phyloP scores from a whole-genome alignment of 23 tunicate genomes.

The Styela plicata region DNA sequence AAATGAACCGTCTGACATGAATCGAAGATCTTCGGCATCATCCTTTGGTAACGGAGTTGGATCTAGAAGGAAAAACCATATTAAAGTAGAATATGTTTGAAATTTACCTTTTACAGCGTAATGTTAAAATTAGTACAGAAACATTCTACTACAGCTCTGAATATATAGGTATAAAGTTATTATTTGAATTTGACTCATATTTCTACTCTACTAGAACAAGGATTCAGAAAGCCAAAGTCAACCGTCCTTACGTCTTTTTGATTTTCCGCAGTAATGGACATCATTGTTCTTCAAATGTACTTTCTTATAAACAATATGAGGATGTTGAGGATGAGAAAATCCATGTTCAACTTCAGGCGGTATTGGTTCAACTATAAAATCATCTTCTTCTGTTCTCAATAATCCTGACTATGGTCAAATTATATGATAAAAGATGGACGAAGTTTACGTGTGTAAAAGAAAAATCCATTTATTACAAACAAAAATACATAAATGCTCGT shows the following conservation, averaged over 20 bases:
- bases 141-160: too few relatives aligned
- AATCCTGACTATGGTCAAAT: constrained; percentile 50
- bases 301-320: constrained; percentile 59
- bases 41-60: not conserved
- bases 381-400: constrained; percentile 61
- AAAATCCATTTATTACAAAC: too few relatives aligned
- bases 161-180: too few relatives aligned
- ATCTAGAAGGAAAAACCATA: not conserved
- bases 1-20: not conserved
- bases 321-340: constrained; percentile 44
- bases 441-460: too few relatives aligned
- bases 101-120: too few relatives aligned
- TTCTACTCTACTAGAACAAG: too few relatives aligned
- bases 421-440: too few relatives aligned
- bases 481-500: too few relatives aligned
- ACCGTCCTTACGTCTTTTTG: constrained; percentile 63
- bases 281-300: constrained; percentile 43
- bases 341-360: constrained; percentile 24
- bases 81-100: not conserved
- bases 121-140: too few relatives aligned
- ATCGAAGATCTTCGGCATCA: not conserved
- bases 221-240: too few relatives aligned
- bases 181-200: too few relatives aligned
- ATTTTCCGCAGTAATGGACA: constrained; percentile 78
- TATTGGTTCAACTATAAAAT: constrained; percentile 68